These are phyloP conservation scores for Ophioderma brevispina DNA, from an alignment of 35 echinoderm and acorn worm species.

Conservation along the genomic window DNA sequence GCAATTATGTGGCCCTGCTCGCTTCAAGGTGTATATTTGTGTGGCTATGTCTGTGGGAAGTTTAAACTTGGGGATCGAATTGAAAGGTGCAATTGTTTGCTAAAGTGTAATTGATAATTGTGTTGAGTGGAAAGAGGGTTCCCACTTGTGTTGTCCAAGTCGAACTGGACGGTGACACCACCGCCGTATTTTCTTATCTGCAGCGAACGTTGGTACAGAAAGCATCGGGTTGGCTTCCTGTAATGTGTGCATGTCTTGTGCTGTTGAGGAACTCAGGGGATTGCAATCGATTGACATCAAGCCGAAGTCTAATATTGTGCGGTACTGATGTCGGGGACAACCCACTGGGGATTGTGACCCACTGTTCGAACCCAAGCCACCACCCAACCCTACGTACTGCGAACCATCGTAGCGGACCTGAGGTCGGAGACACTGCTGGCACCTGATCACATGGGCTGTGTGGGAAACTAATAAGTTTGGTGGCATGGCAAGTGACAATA, in stretches of 20 bases:
- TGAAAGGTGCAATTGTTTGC: neutral
- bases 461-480: neutral
- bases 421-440: neutral
- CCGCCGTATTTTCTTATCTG: neutral
- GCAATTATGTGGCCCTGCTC: conserved; percentile 88
- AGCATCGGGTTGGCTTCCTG: neutral
- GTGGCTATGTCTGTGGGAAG: neutral
- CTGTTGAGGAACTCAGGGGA: neutral
- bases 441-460: neutral
- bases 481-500: neutral
- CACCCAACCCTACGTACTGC: neutral
- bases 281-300: neutral
- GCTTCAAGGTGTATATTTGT: conserved; percentile 42
- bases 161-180: too few relatives aligned
- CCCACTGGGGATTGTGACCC: neutral
- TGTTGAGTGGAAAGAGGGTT: neutral
- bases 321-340: conserved; percentile 6
- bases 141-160: neutral
- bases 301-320: neutral
- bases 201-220: neutral
- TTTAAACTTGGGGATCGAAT: neutral
- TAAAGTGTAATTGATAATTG: neutral
- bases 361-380: neutral
- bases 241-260: neutral
- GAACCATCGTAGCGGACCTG: neutral